These are phyloP conservation scores for Lottia scabra DNA, from an alignment of 2,888 invertebrate species.

Conservation along the genomic window DNA sequence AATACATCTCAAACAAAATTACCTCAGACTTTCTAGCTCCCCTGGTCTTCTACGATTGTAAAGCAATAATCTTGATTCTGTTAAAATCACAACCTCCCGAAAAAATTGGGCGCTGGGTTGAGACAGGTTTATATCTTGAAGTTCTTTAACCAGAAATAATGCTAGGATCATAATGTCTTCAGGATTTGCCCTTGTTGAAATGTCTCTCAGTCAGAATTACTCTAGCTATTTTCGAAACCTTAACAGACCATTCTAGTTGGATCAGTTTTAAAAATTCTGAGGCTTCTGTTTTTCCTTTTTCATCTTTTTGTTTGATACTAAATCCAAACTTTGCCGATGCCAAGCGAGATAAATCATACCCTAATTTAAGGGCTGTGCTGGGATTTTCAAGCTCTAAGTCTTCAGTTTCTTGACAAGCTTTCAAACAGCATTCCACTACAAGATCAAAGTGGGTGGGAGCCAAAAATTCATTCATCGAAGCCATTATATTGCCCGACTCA, in stretches of 20 bases:
- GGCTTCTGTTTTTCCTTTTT: neutral
- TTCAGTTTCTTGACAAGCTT: neutral
- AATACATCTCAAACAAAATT: neutral
- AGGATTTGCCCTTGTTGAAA: neutral
- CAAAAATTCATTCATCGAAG: neutral
- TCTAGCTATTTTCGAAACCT: neutral
- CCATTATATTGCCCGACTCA: neutral
- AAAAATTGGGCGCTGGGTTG: too few species aligned
- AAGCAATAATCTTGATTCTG: neutral
- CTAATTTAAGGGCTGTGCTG: neutral
- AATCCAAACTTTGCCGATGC: neutral
- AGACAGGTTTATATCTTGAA: neutral
- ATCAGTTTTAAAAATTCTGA: neutral
- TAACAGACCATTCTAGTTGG: neutral
- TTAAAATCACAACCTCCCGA: neutral
- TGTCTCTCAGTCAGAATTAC: neutral
- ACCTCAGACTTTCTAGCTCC: neutral
- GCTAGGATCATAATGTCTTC: neutral
- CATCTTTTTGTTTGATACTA: neutral
- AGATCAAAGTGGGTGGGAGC: neutral
- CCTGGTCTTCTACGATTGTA: neutral
- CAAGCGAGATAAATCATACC: neutral
- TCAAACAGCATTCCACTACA: neutral
- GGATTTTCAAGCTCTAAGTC: neutral
- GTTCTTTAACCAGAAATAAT: neutral